These are phyloP conservation scores for Motacilla alba DNA, from an alignment of 2,113 vertebrate genomes.

Conservation along the genomic window DNA sequence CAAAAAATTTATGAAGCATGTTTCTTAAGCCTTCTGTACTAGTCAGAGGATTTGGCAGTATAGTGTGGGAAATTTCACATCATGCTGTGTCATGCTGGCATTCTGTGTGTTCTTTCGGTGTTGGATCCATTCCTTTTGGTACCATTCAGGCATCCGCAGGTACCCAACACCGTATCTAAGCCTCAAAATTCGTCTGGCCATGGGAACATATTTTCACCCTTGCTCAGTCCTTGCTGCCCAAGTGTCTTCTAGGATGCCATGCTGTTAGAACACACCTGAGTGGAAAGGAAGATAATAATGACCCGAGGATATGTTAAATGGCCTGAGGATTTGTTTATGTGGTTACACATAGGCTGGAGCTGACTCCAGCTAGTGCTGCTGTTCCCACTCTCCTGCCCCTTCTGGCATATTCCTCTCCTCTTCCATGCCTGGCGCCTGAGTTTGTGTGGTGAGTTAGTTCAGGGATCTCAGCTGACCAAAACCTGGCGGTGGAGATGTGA, in stretches of 20 bases:
- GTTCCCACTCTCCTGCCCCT: background rate
- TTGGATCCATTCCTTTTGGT: background rate
- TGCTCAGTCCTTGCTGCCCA: background rate
- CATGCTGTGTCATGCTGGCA: background rate
- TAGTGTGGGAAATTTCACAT: background rate
- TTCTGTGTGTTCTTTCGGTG: background rate
- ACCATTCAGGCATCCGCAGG: fast-evolving
- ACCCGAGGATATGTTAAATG: background rate
- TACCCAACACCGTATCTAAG: background rate
- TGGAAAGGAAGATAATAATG: background rate
- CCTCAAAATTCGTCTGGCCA: background rate
- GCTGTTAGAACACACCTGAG: background rate
- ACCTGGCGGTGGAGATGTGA: background rate
- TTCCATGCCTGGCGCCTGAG: background rate
- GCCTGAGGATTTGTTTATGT: background rate
- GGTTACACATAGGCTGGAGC: background rate
- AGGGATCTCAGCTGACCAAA: background rate
- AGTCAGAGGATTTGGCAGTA: background rate
- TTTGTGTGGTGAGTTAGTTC: background rate
- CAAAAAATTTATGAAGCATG: background rate
- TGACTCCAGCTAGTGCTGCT: background rate
- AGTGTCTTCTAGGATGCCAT: background rate
- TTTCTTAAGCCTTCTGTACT: background rate
- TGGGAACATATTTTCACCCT: background rate
- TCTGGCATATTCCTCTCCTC: background rate